phyloP scores from a whole-genome alignment of 2,797 vertebrate species.

The Sebastolobus altivelis region DNA sequence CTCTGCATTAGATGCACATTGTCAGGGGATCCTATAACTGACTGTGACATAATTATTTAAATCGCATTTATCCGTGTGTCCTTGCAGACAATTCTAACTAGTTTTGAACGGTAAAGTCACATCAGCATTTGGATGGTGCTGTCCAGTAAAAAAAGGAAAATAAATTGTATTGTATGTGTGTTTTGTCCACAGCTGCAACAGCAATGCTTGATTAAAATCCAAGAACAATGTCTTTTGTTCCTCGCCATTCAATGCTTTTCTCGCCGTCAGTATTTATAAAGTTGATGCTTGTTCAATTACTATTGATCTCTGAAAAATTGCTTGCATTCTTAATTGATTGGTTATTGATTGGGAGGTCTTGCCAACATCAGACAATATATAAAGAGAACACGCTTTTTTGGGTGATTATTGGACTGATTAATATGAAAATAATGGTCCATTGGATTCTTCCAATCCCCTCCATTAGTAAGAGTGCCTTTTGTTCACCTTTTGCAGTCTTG shows the following conservation, averaged over 20 bases:
- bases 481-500: background rate
- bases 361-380: constrained; percentile 2
- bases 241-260: constrained; percentile 7
- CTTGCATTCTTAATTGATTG: constrained; percentile 27
- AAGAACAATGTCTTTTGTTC: background rate
- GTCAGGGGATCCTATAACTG: constrained; percentile 37
- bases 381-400: constrained; percentile 25
- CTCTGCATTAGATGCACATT: constrained; percentile 45
- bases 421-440: background rate
- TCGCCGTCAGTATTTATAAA: background rate
- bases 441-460: background rate
- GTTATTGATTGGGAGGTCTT: constrained; percentile 29
- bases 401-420: constrained; percentile 26
- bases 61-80: constrained; percentile 29
- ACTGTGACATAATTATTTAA: constrained; percentile 55
- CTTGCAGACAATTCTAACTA: constrained; percentile 32
- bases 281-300: constrained; percentile 25
- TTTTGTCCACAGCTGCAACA: background rate
- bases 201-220: constrained; percentile 24
- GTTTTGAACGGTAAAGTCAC: constrained; percentile 32
- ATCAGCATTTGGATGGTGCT: constrained; percentile 3
- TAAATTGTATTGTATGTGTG: background rate
- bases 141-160: background rate
- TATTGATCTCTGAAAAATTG: constrained; percentile 15
- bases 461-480: background rate